Evolutionary conservation across 2,797 vertebrate species (phyloP).

Genomic region (Chelon auratus): DNA sequence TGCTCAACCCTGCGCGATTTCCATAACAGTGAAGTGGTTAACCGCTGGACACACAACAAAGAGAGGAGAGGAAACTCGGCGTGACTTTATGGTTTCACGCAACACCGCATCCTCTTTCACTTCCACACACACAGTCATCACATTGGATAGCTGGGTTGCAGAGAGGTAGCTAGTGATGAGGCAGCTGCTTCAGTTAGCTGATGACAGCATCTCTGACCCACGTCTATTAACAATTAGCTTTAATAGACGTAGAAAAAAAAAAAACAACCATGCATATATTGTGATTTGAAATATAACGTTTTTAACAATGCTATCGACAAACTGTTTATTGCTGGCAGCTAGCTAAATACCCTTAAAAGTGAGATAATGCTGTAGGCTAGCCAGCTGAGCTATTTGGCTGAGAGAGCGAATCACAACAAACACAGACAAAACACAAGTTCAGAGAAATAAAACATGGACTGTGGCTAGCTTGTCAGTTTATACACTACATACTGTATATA

Average conservation of each 20-base stretch:
- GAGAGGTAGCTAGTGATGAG: conserved; percentile 14
- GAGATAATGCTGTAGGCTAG: conserved; percentile 23
- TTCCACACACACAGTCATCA: conserved; percentile 20
- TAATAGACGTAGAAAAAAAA: accelerated
- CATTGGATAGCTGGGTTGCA: neutral
- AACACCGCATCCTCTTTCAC: conserved; percentile 49
- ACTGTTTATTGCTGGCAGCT: conserved; percentile 7
- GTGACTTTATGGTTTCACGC: conserved; percentile 18
- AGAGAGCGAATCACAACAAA: conserved; percentile 45
- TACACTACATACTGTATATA: neutral
- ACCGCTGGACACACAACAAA: conserved; percentile 51
- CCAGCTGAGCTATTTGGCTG: conserved; percentile 16
- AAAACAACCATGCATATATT: neutral
- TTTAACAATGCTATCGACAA: neutral
- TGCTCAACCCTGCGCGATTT: neutral
- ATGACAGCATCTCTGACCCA: conserved; percentile 24
- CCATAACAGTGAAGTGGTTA: conserved; percentile 47
- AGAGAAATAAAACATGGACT: neutral
- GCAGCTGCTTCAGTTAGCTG: conserved; percentile 30
- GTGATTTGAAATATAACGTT: neutral
- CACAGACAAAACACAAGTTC: neutral
- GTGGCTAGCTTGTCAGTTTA: too few species aligned
- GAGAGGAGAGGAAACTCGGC: conserved; percentile 10
- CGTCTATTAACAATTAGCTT: neutral
- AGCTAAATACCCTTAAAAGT: conserved; percentile 10